phyloP scores from a whole-genome alignment of 2,888 invertebrate genomes.

The Tetragonula carbonaria region DNA sequence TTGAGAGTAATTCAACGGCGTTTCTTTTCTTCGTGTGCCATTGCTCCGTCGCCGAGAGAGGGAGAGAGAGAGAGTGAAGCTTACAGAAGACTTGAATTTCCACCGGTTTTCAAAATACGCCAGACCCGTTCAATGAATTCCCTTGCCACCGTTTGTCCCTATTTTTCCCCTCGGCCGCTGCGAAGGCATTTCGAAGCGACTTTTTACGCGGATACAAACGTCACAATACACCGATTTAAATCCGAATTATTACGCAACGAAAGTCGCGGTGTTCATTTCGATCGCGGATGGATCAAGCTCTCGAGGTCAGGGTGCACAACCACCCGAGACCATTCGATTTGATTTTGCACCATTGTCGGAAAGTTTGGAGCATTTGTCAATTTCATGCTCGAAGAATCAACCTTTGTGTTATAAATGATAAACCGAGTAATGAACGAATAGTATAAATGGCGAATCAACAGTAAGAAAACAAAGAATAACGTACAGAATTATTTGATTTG shows the following conservation, averaged over 20 bases:
- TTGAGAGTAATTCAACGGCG: slow-evolving; percentile 53
- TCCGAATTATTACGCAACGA: background rate
- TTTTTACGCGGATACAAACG: background rate
- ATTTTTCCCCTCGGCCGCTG: background rate
- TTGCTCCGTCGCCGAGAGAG: slow-evolving; percentile 1
- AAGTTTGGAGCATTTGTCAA: no score
- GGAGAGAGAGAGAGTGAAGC: no score
- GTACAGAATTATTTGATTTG: no score
- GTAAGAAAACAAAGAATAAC: no score
- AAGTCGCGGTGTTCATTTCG: background rate
- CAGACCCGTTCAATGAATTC: slow-evolving; percentile 8
- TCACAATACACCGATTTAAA: background rate
- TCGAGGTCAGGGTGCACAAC: no score
- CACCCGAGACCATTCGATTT: no score
- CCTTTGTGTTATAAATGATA: no score
- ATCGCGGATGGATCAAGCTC: no score
- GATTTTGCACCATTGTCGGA: no score
- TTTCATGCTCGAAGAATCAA: no score
- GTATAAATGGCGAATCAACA: no score
- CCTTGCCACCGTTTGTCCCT: background rate
- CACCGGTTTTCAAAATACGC: slow-evolving; percentile 21
- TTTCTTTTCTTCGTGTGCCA: slow-evolving; percentile 45
- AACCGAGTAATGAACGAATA: no score
- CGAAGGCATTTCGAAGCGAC: background rate
- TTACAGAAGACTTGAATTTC: slow-evolving; percentile 25